Conservation (phyloP, 2,113 vertebrate species). For the Lichenostomus cassidix region DNA sequence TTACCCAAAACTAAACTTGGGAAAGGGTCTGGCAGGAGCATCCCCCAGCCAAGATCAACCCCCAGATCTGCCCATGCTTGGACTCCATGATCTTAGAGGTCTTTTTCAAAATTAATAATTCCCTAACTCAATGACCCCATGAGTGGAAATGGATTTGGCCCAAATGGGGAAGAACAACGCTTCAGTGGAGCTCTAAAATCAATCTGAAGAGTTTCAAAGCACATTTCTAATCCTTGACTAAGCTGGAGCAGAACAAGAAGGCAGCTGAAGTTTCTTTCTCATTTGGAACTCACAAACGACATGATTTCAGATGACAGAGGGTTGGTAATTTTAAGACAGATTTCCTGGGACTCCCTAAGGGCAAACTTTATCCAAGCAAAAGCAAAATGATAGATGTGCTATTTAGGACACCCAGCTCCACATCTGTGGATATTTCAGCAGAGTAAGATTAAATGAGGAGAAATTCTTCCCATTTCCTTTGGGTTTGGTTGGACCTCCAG, state of each 20-base stretch:
- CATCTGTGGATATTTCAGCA: conserved; percentile 4
- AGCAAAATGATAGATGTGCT: conserved; percentile 15
- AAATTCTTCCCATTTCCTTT: background rate
- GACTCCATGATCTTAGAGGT: background rate
- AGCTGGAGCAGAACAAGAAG: background rate
- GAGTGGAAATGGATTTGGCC: background rate
- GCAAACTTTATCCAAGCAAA: conserved; percentile 20
- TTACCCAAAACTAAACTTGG: background rate
- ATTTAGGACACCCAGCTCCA: background rate
- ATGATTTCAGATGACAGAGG: background rate
- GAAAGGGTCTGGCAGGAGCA: background rate
- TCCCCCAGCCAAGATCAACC: background rate
- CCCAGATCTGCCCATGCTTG: no score
- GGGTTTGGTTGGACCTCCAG: background rate
- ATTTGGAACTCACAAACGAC: background rate
- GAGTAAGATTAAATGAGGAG: conserved; percentile 11
- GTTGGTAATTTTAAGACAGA: background rate
- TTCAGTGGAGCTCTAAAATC: background rate
- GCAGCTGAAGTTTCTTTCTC: background rate
- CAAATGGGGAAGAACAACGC: background rate
- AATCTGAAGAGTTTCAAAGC: background rate
- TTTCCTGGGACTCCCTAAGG: conserved; percentile 14
- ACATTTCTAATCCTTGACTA: background rate
- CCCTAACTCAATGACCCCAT: background rate
- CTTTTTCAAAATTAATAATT: background rate